These are phyloP conservation scores for Lutjanus argentimaculatus DNA, from an alignment of 2,797 vertebrate genomes.

Conservation along the genomic window DNA sequence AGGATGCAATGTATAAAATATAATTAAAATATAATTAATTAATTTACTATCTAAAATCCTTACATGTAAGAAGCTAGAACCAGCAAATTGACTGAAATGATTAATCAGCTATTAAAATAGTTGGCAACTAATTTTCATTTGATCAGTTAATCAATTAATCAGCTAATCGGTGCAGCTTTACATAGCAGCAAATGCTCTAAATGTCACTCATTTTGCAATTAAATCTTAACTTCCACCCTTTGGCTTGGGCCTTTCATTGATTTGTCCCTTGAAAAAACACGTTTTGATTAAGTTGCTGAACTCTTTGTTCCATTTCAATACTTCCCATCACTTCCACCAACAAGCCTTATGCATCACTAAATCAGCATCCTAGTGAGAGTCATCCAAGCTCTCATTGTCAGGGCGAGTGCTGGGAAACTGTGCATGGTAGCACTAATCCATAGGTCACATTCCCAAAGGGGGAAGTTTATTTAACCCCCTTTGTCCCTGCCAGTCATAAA, in stretches of 20 bases:
- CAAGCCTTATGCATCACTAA: conserved; percentile 34
- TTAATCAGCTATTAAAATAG: too few relatives aligned
- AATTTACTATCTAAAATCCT: too few relatives aligned
- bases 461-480: conserved; percentile 81
- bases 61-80: too few relatives aligned
- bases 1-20: too few relatives aligned
- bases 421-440: conserved; percentile 60
- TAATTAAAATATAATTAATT: too few relatives aligned
- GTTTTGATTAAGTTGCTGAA: conserved; percentile 29
- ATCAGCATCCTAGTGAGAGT: conserved; percentile 22
- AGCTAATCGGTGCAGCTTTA: too few relatives aligned
- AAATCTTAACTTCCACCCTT: neutral
- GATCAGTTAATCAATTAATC: too few relatives aligned
- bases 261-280: conserved; percentile 24
- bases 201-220: too few relatives aligned
- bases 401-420: conserved; percentile 59
- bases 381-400: conserved; percentile 20
- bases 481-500: conserved; percentile 62
- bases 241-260: neutral
- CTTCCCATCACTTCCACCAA: conserved; percentile 45
- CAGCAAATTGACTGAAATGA: too few relatives aligned
- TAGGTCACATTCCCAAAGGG: conserved; percentile 61
- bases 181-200: neutral
- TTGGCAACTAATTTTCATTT: too few relatives aligned
- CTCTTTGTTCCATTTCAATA: conserved; percentile 21